These are phyloP conservation scores for Larimichthys crocea DNA, from an alignment of 2,113 vertebrate genomes.

Conservation along the genomic window DNA sequence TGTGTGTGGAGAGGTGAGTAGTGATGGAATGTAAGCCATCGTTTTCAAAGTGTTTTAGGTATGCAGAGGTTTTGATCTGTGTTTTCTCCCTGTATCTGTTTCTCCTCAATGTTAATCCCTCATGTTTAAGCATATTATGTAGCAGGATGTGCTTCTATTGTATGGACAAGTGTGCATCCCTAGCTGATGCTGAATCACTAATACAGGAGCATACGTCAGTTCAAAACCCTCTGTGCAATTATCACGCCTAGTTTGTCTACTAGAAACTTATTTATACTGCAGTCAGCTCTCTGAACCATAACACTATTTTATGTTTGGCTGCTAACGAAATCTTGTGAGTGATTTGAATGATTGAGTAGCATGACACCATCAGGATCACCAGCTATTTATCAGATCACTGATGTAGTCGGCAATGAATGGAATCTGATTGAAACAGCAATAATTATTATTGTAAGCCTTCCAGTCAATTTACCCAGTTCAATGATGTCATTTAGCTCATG, in stretches of 20 bases:
- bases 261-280: conserved; percentile 20
- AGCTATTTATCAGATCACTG: conserved; percentile 61
- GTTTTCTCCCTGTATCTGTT: conserved; percentile 29
- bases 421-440: conserved; percentile 60
- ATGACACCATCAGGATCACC: conserved; percentile 34
- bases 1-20: conserved; percentile 46
- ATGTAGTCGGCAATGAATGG: conserved; percentile 47
- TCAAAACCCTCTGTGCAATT: conserved; percentile 9
- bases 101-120: not conserved
- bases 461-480: conserved; percentile 66
- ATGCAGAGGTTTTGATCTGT: conserved; percentile 26
- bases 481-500: conserved; percentile 46
- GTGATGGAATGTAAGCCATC: conserved; percentile 22
- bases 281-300: conserved; percentile 20
- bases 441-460: conserved; percentile 56
- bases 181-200: not conserved
- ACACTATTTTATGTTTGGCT: conserved; percentile 35
- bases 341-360: conserved; percentile 47
- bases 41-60: conserved; percentile 31
- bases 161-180: not conserved
- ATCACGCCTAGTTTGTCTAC: conserved; percentile 17
- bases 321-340: conserved; percentile 57
- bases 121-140: not conserved
- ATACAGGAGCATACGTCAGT: not conserved
- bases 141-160: not conserved